Evolutionary conservation across 2,113 vertebrate genomes (phyloP).

Genomic region (Paraplagusia blochii): DNA sequence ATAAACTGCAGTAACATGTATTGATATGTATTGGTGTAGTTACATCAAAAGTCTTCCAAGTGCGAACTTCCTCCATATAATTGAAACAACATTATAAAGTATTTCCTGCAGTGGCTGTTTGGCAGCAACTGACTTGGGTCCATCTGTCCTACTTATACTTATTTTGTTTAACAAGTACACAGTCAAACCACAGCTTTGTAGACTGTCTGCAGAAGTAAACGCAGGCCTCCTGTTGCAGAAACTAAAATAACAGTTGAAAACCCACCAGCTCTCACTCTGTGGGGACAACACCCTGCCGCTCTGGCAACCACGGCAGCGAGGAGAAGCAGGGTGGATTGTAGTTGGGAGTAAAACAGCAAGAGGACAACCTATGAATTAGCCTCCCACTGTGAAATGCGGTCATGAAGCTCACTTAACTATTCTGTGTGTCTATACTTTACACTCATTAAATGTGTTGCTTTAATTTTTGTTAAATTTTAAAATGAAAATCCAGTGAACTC

Average conservation of each 20-base stretch:
- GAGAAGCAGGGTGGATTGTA: slow-evolving; percentile 2
- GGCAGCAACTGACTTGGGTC: background rate
- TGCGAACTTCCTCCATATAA: no score
- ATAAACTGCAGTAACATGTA: no score
- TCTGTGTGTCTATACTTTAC: slow-evolving; percentile 10
- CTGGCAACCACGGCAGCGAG: slow-evolving; percentile 10
- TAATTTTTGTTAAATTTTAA: background rate
- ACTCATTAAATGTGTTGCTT: slow-evolving; percentile 3
- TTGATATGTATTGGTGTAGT: no score
- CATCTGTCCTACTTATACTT: background rate
- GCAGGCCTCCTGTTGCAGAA: slow-evolving; percentile 16
- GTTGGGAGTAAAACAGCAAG: slow-evolving; percentile 16
- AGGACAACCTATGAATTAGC: slow-evolving; percentile 19
- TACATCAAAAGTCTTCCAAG: no score
- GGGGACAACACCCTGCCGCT: slow-evolving; percentile 47
- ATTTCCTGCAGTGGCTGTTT: background rate
- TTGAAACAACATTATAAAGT: no score
- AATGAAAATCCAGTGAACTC: background rate
- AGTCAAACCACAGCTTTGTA: slow-evolving; percentile 7
- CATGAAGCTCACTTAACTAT: background rate
- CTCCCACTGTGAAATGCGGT: slow-evolving; percentile 4
- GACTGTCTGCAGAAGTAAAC: slow-evolving; percentile 26
- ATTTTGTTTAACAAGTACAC: slow-evolving; percentile 25
- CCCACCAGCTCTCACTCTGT: slow-evolving; percentile 11
- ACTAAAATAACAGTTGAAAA: slow-evolving; percentile 47